Evolutionary conservation across 2,888 invertebrate genomes (phyloP).

Genomic region (Drosophila melanocephala): DNA sequence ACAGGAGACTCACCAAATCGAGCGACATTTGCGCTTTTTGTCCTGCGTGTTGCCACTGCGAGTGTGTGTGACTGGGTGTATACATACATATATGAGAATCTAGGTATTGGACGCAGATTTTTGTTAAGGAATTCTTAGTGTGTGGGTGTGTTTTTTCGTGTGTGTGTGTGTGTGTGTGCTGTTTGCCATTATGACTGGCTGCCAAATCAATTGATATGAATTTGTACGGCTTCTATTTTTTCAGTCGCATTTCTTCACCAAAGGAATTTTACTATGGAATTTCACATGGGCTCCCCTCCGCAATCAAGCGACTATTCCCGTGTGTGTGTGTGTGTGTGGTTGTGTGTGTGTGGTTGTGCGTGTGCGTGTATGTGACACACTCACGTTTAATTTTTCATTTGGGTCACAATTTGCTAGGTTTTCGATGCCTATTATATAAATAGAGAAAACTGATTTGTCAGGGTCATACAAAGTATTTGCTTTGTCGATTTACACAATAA

Average conservation of each 20-base stretch:
- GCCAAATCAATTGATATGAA: constrained; percentile 74
- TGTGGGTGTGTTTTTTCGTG: neutral
- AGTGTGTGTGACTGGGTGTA: constrained; percentile 17
- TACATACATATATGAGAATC: neutral
- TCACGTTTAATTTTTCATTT: constrained; percentile 46
- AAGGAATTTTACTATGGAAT: constrained; percentile 45
- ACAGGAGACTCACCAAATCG: constrained; percentile 73
- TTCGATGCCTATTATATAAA: constrained; percentile 69
- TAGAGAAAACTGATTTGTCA: constrained; percentile 76
- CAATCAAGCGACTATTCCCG: constrained; percentile 36
- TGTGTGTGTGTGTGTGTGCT: constrained; percentile 22
- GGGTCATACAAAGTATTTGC: constrained; percentile 68
- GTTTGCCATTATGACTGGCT: constrained; percentile 52
- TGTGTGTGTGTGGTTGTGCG: neutral
- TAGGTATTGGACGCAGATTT: neutral
- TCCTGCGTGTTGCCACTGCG: constrained; percentile 18
- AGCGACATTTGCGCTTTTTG: constrained; percentile 66
- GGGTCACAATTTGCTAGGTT: constrained; percentile 30
- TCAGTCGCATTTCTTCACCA: constrained; percentile 35
- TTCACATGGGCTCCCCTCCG: neutral
- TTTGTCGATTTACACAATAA: constrained; percentile 56
- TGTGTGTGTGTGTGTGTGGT: neutral
- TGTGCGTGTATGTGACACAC: neutral
- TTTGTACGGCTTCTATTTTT: constrained; percentile 77
- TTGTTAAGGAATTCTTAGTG: constrained; percentile 1